Conservation (phyloP, 2,797 vertebrate genomes). For the Xenopus petersii region DNA sequence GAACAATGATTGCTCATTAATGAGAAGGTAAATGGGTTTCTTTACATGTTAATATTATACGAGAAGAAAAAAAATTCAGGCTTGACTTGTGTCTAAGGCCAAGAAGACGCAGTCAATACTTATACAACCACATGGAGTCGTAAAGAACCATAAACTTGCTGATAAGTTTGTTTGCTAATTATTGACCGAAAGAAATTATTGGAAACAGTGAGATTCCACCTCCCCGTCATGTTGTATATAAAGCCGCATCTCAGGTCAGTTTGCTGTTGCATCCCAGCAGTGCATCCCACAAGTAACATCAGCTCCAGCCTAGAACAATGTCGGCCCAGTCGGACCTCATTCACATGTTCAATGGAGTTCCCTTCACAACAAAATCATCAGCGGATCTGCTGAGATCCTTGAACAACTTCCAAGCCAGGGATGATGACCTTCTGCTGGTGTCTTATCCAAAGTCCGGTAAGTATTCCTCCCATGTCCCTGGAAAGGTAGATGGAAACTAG, state of each 20-base stretch:
- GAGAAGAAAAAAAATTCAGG: too few relatives aligned
- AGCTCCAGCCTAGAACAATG: slow-evolving; percentile 52
- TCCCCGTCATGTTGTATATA: slow-evolving; percentile 1
- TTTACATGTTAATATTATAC: too few relatives aligned
- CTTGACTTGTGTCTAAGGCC: too few relatives aligned
- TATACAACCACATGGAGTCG: too few relatives aligned
- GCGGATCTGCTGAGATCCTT: slow-evolving; percentile 62
- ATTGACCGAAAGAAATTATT: not conserved
- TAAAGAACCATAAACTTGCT: too few relatives aligned
- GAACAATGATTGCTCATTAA: too few relatives aligned
- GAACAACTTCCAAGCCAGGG: slow-evolving; percentile 61
- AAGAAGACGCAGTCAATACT: too few relatives aligned
- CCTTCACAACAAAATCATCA: slow-evolving; percentile 63
- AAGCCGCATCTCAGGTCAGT: not conserved
- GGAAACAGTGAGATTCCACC: not conserved
- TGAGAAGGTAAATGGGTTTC: too few relatives aligned
- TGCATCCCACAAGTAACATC: not conserved
- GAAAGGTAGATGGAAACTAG: too few relatives aligned
- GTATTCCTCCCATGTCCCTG: not conserved
- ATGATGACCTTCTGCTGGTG: slow-evolving; percentile 70
- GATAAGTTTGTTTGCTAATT: not conserved
- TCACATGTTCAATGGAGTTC: slow-evolving; percentile 63
- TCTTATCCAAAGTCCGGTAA: slow-evolving; percentile 72
- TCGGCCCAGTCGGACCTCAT: slow-evolving; percentile 52
- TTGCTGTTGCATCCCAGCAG: slow-evolving; percentile 9